Evolutionary conservation across 2,113 vertebrate genomes (phyloP).

Genomic region (Rhinichthys klamathensis): DNA sequence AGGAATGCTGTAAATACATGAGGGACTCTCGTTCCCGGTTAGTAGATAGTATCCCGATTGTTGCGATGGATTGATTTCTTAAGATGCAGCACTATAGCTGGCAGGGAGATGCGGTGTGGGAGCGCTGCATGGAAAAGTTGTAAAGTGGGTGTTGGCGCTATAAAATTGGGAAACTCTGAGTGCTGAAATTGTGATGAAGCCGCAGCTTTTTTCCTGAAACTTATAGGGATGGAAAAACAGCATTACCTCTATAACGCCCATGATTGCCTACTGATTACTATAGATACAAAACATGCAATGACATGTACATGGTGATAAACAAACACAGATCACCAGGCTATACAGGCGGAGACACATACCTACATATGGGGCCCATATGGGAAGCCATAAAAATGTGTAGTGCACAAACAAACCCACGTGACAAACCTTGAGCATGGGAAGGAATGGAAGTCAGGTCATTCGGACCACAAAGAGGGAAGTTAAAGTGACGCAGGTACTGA

Average conservation of each 20-base stretch:
- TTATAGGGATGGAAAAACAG: neutral
- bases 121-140: constrained; percentile 39
- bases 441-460: constrained; percentile 60
- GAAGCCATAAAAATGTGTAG: constrained; percentile 36
- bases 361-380: constrained; percentile 45
- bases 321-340: constrained; percentile 5
- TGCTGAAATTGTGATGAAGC: constrained; percentile 60
- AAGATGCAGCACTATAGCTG: constrained; percentile 15
- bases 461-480: constrained; percentile 60
- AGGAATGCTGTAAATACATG: constrained; percentile 27
- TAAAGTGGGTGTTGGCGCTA: constrained; percentile 67
- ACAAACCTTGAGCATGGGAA: constrained; percentile 9
- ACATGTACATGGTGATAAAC: constrained; percentile 2
- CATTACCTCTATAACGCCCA: neutral
- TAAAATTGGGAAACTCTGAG: constrained; percentile 52
- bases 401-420: constrained; percentile 15
- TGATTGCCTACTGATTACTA: neutral
- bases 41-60: neutral
- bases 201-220: constrained; percentile 56
- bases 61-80: neutral
- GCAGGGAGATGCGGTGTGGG: constrained; percentile 23
- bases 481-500: constrained; percentile 61
- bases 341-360: neutral
- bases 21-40: neutral
- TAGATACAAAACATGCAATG: neutral